Percentiles rank a stretch among this genome's conserved stretches.
These are phyloP conservation scores for Lithophane ornitopus DNA, from an alignment of 2,888 invertebrate species.

Conservation along the genomic window DNA sequence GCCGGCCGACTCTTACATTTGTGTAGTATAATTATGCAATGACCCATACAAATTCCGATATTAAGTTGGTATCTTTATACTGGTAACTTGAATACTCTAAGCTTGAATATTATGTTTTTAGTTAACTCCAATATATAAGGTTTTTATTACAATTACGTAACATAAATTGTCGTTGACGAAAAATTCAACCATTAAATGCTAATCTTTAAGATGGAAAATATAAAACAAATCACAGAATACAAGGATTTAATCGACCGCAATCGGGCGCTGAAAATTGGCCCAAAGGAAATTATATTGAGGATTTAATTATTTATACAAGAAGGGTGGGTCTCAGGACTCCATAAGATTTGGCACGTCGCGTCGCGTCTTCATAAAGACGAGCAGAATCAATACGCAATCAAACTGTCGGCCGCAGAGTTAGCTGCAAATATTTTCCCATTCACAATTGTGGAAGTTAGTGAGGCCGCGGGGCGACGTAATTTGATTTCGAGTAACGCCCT, in stretches of 20 bases:
- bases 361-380: constrained; percentile 57
- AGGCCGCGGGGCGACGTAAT: constrained; percentile 61
- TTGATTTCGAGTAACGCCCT: constrained; percentile 76
- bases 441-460: constrained; percentile 69
- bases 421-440: constrained; percentile 78
- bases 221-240: constrained; percentile 18
- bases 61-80: constrained; percentile 23
- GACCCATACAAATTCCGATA: constrained; percentile 44
- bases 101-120: constrained; percentile 20
- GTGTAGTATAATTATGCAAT: constrained; percentile 42
- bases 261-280: constrained; percentile 35
- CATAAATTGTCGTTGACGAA: background rate
- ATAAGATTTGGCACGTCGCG: constrained; percentile 47
- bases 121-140: background rate
- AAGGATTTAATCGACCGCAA: background rate
- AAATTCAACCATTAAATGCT: background rate
- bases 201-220: constrained; percentile 1
- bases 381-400: constrained; percentile 81
- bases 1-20: constrained; percentile 33
- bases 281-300: constrained; percentile 34
- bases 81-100: background rate
- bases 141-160: constrained; percentile 5
- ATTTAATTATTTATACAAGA: constrained; percentile 61
- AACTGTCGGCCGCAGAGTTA: constrained; percentile 76
- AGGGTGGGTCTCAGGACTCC: constrained; percentile 20